Base-by-base conservation (phyloP, 2,888 invertebrate genomes). In the Netelia fuscicornis region DNA sequence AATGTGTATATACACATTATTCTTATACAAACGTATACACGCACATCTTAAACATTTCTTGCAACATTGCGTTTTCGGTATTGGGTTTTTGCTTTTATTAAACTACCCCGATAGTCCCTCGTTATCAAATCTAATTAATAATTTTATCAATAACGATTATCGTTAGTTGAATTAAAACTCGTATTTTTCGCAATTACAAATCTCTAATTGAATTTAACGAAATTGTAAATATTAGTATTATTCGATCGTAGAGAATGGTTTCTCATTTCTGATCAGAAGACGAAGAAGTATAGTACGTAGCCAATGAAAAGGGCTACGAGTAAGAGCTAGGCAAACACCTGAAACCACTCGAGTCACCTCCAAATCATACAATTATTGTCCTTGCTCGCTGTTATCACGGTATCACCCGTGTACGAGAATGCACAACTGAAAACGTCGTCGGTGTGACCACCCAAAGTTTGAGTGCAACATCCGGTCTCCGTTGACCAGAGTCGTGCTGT, bases 361-460 rank as follows among this genome's bases (percentile, higher is more conserved):
- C 97, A 97, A 88, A 97, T 96, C 75, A 96, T 95, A 92, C 97
- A 97, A 11, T 96, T 96, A 94, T 97, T 97, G 93, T 97, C 98
- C 93, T 97, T 97, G 89, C 97, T 97, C 0, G 97, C 97, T 20
- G 98, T 98, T 87, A 97, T 94, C 88, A 98, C 96, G 5, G 96
- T 96, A 90, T 97, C 97, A 0, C 97, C 97, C 0, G 96, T 95
- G 93, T 97, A 97, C 52, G 97, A 97, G 92, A 96, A 97, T 1
- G 96, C 96, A 89, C 97, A 97, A n/a, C 97, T 97, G 94, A 97
- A 97, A 62, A 98, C 97, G 92, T 97, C 97, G 8, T 96, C 96
- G 20, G 96, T 95, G 89, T 98, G 98, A 0, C 97, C 97, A 10
- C 96, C 95, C 3, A 98, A 94, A 11, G 96, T 95, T 94, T 97